phyloP scores from a whole-genome alignment of 2,888 invertebrate genomes.

The Caenorhabditis sp. region DNA sequence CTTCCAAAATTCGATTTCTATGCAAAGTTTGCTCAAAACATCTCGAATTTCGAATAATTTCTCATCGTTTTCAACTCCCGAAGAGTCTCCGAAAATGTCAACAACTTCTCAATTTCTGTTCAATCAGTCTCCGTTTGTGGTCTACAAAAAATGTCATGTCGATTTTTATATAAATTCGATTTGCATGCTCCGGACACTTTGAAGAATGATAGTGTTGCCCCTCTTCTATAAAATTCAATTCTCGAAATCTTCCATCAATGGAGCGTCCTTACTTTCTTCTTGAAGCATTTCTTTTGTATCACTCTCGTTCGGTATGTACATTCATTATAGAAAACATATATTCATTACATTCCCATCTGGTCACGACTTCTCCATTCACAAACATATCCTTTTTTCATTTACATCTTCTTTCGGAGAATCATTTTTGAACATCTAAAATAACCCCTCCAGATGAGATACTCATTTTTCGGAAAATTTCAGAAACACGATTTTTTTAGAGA shows the following conservation, averaged over 20 bases:
- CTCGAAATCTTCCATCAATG: background rate
- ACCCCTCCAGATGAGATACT: background rate
- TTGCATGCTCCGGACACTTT: background rate
- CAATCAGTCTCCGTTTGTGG: slow-evolving; percentile 46
- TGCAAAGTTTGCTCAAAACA: slow-evolving; percentile 31
- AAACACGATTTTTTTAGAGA: background rate
- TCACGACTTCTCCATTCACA: slow-evolving; percentile 47
- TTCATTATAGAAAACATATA: slow-evolving; percentile 58
- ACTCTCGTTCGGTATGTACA: slow-evolving; percentile 42
- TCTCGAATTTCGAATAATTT: slow-evolving; percentile 59
- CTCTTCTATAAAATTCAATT: slow-evolving; percentile 10
- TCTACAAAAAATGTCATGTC: slow-evolving; percentile 6
- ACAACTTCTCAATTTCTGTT: slow-evolving; percentile 39
- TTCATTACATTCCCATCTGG: slow-evolving; percentile 57
- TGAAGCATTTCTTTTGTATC: slow-evolving; percentile 2
- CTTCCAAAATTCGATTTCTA: slow-evolving; percentile 1
- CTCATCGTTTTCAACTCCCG: slow-evolving; percentile 34
- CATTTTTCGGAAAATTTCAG: slow-evolving; percentile 12
- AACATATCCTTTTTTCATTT: slow-evolving; percentile 39
- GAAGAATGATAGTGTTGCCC: slow-evolving; percentile 7
- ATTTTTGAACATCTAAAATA: slow-evolving; percentile 42
- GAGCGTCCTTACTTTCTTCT: background rate
- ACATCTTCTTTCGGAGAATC: slow-evolving; percentile 11
- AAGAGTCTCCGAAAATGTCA: slow-evolving; percentile 8
- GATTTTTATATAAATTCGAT: slow-evolving; percentile 44